phyloP scores from a whole-genome alignment of 2,888 invertebrate species.

The Patella ulyssiponensis region DNA sequence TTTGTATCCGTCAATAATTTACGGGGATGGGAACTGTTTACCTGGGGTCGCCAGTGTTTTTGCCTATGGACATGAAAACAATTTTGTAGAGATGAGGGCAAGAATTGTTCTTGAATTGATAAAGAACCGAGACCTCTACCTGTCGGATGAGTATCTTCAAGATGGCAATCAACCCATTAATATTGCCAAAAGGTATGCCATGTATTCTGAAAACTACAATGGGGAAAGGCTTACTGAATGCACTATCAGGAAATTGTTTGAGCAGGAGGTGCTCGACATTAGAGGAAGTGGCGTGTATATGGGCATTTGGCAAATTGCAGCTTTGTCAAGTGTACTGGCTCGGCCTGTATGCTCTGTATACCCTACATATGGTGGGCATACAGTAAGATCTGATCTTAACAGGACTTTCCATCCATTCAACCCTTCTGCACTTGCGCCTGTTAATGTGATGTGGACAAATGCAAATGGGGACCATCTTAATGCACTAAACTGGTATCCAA shows the following conservation, averaged over 20 bases:
- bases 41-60: slow-evolving; percentile 35
- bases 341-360: slow-evolving; percentile 26
- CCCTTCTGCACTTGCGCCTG: slow-evolving; percentile 41
- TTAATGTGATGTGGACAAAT: slow-evolving; percentile 12
- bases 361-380: slow-evolving; percentile 42
- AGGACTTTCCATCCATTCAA: slow-evolving; percentile 27
- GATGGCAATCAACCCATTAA: no score
- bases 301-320: slow-evolving; percentile 36
- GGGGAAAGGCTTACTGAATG: slow-evolving; percentile 25
- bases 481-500: background rate
- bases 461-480: background rate
- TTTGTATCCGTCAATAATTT: background rate
- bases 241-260: slow-evolving; percentile 27
- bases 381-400: slow-evolving; percentile 24
- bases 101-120: slow-evolving; percentile 30
- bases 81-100: slow-evolving; percentile 29
- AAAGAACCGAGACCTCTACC: slow-evolving; percentile 9
- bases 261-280: slow-evolving; percentile 29
- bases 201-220: no score
- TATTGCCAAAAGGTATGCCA: no score
- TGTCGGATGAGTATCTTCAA: no score
- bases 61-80: slow-evolving; percentile 21
- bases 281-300: slow-evolving; percentile 29
- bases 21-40: slow-evolving; percentile 35
- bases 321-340: slow-evolving; percentile 29